Conservation (phyloP, 2,797 vertebrate species). For the Sebastes minor region DNA sequence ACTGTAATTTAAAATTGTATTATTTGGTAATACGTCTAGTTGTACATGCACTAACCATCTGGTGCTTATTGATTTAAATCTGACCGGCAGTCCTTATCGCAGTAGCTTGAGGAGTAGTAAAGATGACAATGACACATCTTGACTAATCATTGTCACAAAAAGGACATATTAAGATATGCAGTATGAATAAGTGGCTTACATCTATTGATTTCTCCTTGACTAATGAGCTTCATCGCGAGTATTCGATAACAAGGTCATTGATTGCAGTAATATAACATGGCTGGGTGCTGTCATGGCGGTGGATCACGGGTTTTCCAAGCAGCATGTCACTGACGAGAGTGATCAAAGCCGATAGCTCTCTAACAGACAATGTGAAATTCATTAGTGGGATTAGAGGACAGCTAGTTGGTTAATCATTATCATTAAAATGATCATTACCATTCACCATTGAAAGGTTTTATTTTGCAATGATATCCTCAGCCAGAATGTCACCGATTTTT, state of each 20-base stretch:
- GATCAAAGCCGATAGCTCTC: constrained; percentile 67
- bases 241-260: constrained; percentile 76
- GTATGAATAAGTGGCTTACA: constrained; percentile 67
- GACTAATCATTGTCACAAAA: constrained; percentile 75
- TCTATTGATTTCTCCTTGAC: constrained; percentile 68
- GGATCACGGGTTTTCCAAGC: constrained; percentile 50
- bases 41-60: constrained; percentile 26
- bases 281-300: constrained; percentile 37
- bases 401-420: constrained; percentile 35
- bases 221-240: constrained; percentile 77
- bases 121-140: constrained; percentile 65
- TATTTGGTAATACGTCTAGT: constrained; percentile 17
- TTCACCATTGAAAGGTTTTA: background rate
- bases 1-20: constrained; percentile 26
- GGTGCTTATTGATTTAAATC: constrained; percentile 39
- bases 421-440: constrained; percentile 19
- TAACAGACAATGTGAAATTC: constrained; percentile 41
- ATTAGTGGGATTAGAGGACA: constrained; percentile 39
- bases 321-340: constrained; percentile 55
- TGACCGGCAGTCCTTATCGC: constrained; percentile 7
- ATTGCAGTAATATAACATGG: constrained; percentile 73
- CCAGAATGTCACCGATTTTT: background rate
- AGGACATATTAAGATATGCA: constrained; percentile 71
- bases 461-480: background rate
- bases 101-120: constrained; percentile 23